phyloP scores from a whole-genome alignment of 2,888 invertebrate genomes.

The Temnothorax ravouxi region DNA sequence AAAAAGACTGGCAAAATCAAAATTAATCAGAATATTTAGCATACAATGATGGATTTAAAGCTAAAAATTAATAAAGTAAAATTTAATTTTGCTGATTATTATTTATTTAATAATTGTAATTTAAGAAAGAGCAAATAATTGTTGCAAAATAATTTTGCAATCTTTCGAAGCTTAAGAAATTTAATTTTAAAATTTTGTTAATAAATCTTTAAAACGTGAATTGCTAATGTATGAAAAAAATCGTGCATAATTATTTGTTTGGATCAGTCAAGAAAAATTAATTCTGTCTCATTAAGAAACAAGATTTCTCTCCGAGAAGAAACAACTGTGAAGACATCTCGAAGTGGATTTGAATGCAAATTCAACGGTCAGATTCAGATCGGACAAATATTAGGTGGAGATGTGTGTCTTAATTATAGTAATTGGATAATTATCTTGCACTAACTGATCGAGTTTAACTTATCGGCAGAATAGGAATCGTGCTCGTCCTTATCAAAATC shows the following conservation, averaged over 20 bases:
- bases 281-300: slow-evolving; percentile 77
- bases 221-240: background rate
- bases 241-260: slow-evolving; percentile 54
- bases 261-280: slow-evolving; percentile 76
- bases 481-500: slow-evolving; percentile 52
- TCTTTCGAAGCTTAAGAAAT: background rate
- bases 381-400: slow-evolving; percentile 81
- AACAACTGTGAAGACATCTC: slow-evolving; percentile 59
- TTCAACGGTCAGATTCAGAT: slow-evolving; percentile 76
- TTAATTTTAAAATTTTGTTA: background rate
- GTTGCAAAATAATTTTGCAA: background rate
- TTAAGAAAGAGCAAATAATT: background rate
- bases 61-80: background rate
- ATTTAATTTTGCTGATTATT: background rate
- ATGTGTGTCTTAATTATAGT: slow-evolving; percentile 84
- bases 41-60: background rate
- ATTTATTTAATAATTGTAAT: background rate
- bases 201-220: background rate
- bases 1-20: background rate
- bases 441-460: slow-evolving; percentile 76
- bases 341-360: slow-evolving; percentile 81
- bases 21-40: background rate
- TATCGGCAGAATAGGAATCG: slow-evolving; percentile 46
- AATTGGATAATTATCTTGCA: slow-evolving; percentile 83
- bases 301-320: slow-evolving; percentile 62